These are phyloP conservation scores for Brachypalpus laphriformis DNA, from an alignment of 2,888 invertebrate genomes.

Conservation along the genomic window DNA sequence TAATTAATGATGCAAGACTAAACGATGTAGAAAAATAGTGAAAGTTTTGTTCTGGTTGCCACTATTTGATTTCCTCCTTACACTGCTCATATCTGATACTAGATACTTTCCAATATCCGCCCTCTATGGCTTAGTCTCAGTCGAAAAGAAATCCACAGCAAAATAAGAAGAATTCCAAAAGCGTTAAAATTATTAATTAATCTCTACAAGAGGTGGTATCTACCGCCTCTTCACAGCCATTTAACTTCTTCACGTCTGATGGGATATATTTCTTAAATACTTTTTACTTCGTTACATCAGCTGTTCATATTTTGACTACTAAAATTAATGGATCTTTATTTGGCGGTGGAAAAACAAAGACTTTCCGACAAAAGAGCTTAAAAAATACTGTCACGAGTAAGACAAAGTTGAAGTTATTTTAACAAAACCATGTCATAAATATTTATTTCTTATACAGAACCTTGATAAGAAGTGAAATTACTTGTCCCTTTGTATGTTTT, in stretches of 20 bases:
- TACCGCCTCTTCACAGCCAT: neutral
- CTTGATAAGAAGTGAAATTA: constrained; percentile 8
- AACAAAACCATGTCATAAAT: neutral
- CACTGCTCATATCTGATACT: neutral
- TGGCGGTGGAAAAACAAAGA: neutral
- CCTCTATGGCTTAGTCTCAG: too few relatives aligned
- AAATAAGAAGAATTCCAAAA: neutral
- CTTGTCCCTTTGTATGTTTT: constrained; percentile 5
- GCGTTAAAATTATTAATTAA: constrained; percentile 45
- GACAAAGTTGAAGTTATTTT: neutral
- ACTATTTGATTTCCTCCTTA: neutral
- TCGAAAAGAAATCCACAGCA: neutral
- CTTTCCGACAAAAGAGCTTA: constrained; percentile 1
- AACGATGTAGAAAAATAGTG: neutral
- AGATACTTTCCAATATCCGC: neutral
- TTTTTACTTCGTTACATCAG: neutral
- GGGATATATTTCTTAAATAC: neutral
- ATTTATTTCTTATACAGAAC: neutral
- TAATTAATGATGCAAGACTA: neutral
- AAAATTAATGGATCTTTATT: constrained; percentile 20
- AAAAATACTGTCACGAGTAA: neutral
- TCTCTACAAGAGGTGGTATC: neutral
- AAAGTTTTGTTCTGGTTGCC: neutral
- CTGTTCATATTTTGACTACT: neutral
- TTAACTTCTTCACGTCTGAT: constrained; percentile 10